Evolutionary conservation across 2,113 vertebrate species (phyloP), one percentile per base, ranked within the genome.

Genomic region (Tachysurus vachellii): DNA sequence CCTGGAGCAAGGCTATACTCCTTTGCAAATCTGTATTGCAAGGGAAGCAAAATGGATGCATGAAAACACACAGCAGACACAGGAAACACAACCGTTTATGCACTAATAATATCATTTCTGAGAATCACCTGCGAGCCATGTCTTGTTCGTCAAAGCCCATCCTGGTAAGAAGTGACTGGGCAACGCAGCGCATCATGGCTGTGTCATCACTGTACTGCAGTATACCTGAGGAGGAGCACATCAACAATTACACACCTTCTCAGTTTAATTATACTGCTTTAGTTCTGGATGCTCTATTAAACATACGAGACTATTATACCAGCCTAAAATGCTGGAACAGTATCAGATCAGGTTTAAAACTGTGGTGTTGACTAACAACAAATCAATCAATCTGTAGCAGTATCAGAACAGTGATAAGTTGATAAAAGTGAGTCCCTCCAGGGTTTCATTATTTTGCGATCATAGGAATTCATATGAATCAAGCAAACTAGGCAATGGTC

Each of bases 141-240:
- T 99, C 98, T 70, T 95, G 95, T 88, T 97, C 96, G 79, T 99
- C 97, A 19, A 97, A 99, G 53, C 95, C 95, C 7, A 91, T 85
- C 87, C 95, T 96, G 89, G 95, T 96, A 66, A 99, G 94, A 26
- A 99, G 95, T 53, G 98, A 99, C 90, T 96, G 96, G 91, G 97
- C 96, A 90, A 99, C 93, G n/a, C 97, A 97, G 82, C 96, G 96
- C 23, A 97, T 94, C 98, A 99, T 99, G 42, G 98, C 98, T 0
- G 98, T 99, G 94, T 99, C 98, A 0, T 99, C 98, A 7, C 97
- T 99, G 94, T 99, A 99, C 2, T 93, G 95, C 54, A 99, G 92
- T 0, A 94, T 95, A 64, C 96, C 97, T 97, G 86, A 17, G 73
- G 92, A 0, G 77, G 68, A 90, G 13, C 10, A 68, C 5, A 85